Evolutionary conservation across 2,888 invertebrate genomes (phyloP), one percentile per base, ranked within the genome.

Genomic region (Phytoseiulus persimilis): DNA sequence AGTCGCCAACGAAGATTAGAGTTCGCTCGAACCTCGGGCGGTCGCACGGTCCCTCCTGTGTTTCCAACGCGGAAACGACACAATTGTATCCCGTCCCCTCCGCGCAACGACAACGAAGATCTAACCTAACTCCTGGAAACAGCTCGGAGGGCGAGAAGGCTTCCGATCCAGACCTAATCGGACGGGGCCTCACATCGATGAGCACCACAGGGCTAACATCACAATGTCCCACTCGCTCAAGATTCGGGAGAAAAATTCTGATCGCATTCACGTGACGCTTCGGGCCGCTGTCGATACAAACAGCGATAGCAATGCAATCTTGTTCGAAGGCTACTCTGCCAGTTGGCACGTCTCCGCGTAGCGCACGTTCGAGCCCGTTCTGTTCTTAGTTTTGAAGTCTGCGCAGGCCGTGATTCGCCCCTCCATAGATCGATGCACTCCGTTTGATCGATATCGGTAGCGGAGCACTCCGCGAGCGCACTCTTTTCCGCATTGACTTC

Each of bases 1-100:
- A 87, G 87, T 33, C 87, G 87, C 87, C n/a, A 87, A 87, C 33
- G 39, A 33, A 87, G 87, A 87, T 87, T 87, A 87, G 39, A 87
- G 18, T 65, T 18, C 65, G 65, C 65, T 65, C 65, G 65, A 65
- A 65, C 65, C 65, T 65, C 65, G 28, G 65, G 18, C 28, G 28
- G 18, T 65, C 65, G 9, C 65, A 23, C 65, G 65, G 65, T 65
- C 65, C 65, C 28, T 14, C 18, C 65, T 14, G 18, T 28, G 28
- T 65, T 65, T 23, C 9, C 39, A 3, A 3, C 39, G 39, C 9
- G 3, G 39, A 39, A 9, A 39, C 9, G 9, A 3, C 39, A 9
- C 9, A 6, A 39, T 39, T 39, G 39, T 39, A 39, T 39, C 9
- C 39, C 39, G 39, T 39, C 9, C n/a, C n/a, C n/a, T n/a, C n/a